Evolutionary conservation across 2,888 invertebrate species (phyloP).

Genomic region (Ditylenchus weischeri): DNA sequence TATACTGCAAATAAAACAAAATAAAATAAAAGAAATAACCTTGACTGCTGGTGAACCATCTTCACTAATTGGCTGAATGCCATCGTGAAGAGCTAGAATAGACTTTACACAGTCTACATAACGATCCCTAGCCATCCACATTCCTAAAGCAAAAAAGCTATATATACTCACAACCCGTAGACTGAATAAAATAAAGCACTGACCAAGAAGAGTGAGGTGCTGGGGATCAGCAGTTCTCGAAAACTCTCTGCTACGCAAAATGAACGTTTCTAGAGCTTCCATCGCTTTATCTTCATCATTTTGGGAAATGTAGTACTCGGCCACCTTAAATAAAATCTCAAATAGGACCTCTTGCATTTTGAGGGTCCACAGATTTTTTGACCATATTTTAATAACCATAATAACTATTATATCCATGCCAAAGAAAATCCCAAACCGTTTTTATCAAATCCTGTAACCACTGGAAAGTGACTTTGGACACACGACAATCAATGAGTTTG

Average conservation of each 20-base stretch:
- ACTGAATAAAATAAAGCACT: neutral
- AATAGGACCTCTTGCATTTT: neutral
- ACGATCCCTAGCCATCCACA: slow-evolving; percentile 40
- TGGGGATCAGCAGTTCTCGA: slow-evolving; percentile 35
- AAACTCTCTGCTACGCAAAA: slow-evolving; percentile 48
- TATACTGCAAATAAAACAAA: too few relatives aligned
- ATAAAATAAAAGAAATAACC: slow-evolving; percentile 18
- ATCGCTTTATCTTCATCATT: slow-evolving; percentile 53
- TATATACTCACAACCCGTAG: neutral
- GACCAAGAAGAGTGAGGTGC: slow-evolving; percentile 39
- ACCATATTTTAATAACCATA: too few relatives aligned
- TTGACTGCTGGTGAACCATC: slow-evolving; percentile 23
- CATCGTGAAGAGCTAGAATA: slow-evolving; percentile 43
- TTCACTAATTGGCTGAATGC: slow-evolving; percentile 29
- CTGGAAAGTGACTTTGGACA: slow-evolving; percentile 42
- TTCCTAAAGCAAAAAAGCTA: slow-evolving; percentile 30
- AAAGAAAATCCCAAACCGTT: slow-evolving; percentile 28
- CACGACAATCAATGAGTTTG: slow-evolving; percentile 36
- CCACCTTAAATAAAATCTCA: slow-evolving; percentile 34
- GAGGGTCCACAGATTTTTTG: too few relatives aligned
- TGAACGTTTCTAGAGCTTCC: slow-evolving; percentile 46
- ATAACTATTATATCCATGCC: too few relatives aligned
- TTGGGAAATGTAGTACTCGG: slow-evolving; percentile 49
- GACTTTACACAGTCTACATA: slow-evolving; percentile 45
- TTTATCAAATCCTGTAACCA: slow-evolving; percentile 49